phyloP scores from a whole-genome alignment of 1,140 invertebrate genomes.

The Meloidogyne hapla region DNA sequence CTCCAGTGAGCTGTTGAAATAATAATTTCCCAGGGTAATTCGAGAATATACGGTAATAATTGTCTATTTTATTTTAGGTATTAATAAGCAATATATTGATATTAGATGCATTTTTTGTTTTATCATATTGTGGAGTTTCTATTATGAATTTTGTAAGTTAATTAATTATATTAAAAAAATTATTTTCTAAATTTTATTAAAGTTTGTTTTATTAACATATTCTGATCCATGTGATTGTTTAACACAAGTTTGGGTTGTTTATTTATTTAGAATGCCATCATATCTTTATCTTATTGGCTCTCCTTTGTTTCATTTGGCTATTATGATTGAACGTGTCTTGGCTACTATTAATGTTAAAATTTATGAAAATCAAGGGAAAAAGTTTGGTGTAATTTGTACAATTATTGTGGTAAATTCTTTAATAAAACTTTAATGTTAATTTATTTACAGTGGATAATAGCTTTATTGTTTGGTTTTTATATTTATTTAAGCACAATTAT shows the following conservation, averaged over 20 bases:
- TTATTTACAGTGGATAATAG: background rate
- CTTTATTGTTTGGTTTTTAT: slow-evolving; percentile 1
- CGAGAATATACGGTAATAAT: no score
- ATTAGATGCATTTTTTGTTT: slow-evolving; percentile 14
- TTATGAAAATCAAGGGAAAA: slow-evolving; percentile 9
- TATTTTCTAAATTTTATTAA: background rate
- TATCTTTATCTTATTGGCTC: slow-evolving; percentile 9
- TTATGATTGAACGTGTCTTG: slow-evolving; percentile 20
- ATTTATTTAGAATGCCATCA: slow-evolving; percentile 1
- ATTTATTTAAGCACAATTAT: slow-evolving; percentile 17
- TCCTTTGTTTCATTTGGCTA: slow-evolving; percentile 14
- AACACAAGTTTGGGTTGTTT: slow-evolving; percentile 5
- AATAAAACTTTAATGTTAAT: no score
- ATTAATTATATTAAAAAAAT: background rate
- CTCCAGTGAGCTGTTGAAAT: no score
- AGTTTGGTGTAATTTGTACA: background rate
- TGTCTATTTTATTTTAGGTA: background rate
- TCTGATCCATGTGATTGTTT: slow-evolving; percentile 4
- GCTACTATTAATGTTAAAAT: slow-evolving; percentile 4
- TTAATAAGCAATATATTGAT: slow-evolving; percentile 6
- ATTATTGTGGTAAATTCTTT: slow-evolving; percentile 5
- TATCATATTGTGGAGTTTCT: background rate
- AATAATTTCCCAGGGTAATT: no score
- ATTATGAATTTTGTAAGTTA: slow-evolving; percentile 16
- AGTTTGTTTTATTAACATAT: background rate